Base-by-base conservation (phyloP, 2,113 vertebrate genomes). In the Dipodomys spectabilis region DNA sequence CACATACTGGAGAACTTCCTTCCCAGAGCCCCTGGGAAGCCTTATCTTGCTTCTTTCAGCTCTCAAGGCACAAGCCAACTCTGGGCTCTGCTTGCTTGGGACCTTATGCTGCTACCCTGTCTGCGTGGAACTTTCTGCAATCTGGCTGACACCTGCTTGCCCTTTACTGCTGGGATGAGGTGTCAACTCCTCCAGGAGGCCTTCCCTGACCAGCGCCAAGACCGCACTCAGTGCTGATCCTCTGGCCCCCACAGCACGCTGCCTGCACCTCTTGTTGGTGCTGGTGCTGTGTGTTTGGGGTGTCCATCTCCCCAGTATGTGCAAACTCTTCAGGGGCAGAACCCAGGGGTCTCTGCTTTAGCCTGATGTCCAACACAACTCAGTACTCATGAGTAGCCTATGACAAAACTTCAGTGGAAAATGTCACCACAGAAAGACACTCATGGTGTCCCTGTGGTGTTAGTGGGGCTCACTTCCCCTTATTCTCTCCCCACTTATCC, bases 1-100 rank as follows among this genome's bases (percentile, higher is more conserved):
- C 97, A 95, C 82, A 27, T 67, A 91, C 53, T 88, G 77, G 90
- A 95, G 94, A 80, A 94, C 93, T 75, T 78, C 94, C 90, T 95
- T 95, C 91, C 68, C 72, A 20, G 62, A 74, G 87, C 60, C 82
- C 39, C 44, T 64, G 68, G 81, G n/a, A 18, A 20, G 69, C 32
- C 69, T 79, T 74, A 13, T 67, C 67, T 35, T 45, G 35, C 64
- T 85, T 87, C 92, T 88, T 71, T 94, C 84, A 89, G 25, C 88
- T 81, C 35, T 4, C 23, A 18, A 5, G 0, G 49, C 30, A 27
- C 13, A 23, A 6, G 15, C 72, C 35, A 22, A 10, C 67, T 32
- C 69, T 30, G 7, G 4, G 30, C 15, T 35, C 2, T 1, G 6
- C 23, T 80, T 45, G 3, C 30, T 4, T 1, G 0, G 28, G 18